Conservation (phyloP, 2,888 invertebrate genomes). For the Ceramica pisi region DNA sequence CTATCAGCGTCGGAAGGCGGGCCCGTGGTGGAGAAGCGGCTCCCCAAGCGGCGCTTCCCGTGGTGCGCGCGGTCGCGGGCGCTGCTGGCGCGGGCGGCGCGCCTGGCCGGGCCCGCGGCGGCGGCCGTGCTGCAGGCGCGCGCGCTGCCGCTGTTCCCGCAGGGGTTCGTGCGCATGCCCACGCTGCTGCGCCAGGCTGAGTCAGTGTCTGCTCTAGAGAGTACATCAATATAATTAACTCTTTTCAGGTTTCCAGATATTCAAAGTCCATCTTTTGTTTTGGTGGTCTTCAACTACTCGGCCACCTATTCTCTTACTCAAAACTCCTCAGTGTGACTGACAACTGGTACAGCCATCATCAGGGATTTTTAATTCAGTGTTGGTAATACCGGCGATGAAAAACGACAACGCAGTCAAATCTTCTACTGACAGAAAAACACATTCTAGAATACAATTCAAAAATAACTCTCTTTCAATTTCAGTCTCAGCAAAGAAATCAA, state of each 20-base stretch:
- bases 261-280: too few relatives aligned
- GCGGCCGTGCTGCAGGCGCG: constrained; percentile 88
- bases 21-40: constrained; percentile 89
- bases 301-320: too few relatives aligned
- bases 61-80: constrained; percentile 90
- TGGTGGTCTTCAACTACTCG: too few relatives aligned
- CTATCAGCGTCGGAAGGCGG: constrained; percentile 79
- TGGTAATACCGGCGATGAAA: too few relatives aligned
- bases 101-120: constrained; percentile 74
- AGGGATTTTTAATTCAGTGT: too few relatives aligned
- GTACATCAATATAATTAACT: too few relatives aligned
- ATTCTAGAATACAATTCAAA: background rate
- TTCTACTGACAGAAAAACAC: background rate
- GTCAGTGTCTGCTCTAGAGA: constrained; percentile 73
- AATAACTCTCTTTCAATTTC: constrained; percentile 67
- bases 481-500: constrained; percentile 86
- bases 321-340: too few relatives aligned
- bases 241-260: too few relatives aligned
- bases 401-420: background rate
- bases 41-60: constrained; percentile 93
- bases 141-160: constrained; percentile 8
- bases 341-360: too few relatives aligned
- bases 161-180: constrained; percentile 10
- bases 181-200: constrained; percentile 89
- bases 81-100: constrained; percentile 67